These are phyloP conservation scores for Hemibagrus guttatus DNA, from an alignment of 2,797 vertebrate species.

Conservation along the genomic window DNA sequence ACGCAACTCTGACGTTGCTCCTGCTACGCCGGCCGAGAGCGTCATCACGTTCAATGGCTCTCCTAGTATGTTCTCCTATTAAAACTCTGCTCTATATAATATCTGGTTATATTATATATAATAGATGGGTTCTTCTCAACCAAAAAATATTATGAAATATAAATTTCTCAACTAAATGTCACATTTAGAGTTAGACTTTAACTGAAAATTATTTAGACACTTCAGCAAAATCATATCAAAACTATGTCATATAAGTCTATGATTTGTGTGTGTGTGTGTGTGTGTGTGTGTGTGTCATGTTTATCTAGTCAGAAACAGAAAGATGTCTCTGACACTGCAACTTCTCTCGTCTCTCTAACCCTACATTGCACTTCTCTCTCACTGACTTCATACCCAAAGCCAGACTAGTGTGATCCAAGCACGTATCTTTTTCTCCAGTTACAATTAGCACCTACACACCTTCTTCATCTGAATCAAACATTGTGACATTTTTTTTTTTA, in stretches of 20 bases:
- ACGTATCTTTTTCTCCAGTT: not conserved
- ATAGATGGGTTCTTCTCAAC: too few relatives aligned
- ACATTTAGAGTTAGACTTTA: too few relatives aligned
- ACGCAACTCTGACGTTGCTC: not conserved
- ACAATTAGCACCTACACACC: not conserved
- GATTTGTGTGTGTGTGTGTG: too few relatives aligned
- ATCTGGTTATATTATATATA: too few relatives aligned
- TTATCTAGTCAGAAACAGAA: not conserved
- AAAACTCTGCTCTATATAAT: not conserved
- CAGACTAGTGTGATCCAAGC: not conserved
- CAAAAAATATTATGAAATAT: too few relatives aligned
- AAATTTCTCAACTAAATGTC: too few relatives aligned
- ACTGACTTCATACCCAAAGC: not conserved
- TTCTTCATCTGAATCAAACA: not conserved
- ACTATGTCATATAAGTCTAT: too few relatives aligned
- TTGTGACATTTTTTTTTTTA: not conserved
- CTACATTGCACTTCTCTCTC: not conserved
- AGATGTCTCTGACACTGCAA: not conserved
- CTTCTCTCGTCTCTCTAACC: not conserved
- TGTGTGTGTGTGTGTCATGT: not conserved
- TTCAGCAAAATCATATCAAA: too few relatives aligned
- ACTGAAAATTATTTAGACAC: too few relatives aligned
- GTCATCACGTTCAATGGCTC: not conserved
- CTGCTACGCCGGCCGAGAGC: not conserved
- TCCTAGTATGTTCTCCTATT: not conserved